Evolutionary conservation across 2,888 invertebrate genomes (phyloP).

Genomic region (Thalpophila matura): DNA sequence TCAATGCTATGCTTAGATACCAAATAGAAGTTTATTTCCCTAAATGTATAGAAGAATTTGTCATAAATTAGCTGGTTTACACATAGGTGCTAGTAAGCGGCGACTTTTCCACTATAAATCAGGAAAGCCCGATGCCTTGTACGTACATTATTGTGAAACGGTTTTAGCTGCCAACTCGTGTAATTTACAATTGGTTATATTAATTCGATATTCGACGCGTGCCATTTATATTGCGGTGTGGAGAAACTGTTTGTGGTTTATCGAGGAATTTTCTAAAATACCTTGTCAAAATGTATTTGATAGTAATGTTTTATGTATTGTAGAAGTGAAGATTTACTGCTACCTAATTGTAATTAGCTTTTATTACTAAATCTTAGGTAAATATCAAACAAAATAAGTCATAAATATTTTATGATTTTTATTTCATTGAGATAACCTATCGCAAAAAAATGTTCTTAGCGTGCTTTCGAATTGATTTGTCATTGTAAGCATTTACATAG

Average conservation of each 20-base stretch:
- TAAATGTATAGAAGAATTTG: constrained; percentile 71
- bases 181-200: constrained; percentile 59
- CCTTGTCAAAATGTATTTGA: constrained; percentile 22
- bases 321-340: neutral
- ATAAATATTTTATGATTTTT: no score
- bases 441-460: no score
- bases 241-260: constrained; percentile 47
- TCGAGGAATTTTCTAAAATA: constrained; percentile 39
- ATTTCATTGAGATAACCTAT: no score
- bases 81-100: constrained; percentile 13
- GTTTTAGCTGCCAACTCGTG: constrained; percentile 52
- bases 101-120: constrained; percentile 39
- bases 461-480: no score
- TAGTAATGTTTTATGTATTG: constrained; percentile 28
- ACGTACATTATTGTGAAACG: constrained; percentile 52
- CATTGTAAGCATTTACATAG: no score
- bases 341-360: neutral
- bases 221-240: constrained; percentile 55
- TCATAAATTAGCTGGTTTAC: constrained; percentile 56
- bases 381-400: no score
- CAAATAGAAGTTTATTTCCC: constrained; percentile 68
- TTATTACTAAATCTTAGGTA: no score
- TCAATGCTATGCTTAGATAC: constrained; percentile 56
- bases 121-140: constrained; percentile 41
- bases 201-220: constrained; percentile 58